Conservation (phyloP, 2,888 invertebrate species). For the Spilosoma lubricipeda region DNA sequence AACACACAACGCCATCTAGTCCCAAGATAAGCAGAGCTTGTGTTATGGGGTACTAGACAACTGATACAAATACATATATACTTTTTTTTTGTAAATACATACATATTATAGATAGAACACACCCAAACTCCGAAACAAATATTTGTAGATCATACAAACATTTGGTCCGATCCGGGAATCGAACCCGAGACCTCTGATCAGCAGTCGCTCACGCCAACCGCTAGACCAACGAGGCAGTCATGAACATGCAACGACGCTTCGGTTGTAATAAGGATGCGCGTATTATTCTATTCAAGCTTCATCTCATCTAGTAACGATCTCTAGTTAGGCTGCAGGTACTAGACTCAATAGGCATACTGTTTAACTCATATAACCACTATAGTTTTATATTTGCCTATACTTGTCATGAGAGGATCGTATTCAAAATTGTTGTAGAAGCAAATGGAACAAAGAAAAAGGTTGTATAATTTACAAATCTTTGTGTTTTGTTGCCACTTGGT, state of each 20-base stretch:
- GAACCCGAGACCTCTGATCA: too few relatives aligned
- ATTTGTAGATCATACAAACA: too few relatives aligned
- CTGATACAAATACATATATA: too few relatives aligned
- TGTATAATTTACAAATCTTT: not conserved
- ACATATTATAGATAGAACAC: too few relatives aligned
- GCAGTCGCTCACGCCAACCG: too few relatives aligned
- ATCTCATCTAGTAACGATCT: constrained; percentile 76
- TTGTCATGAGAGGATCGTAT: not conserved
- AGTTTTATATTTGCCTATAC: not conserved
- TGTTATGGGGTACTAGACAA: too few relatives aligned
- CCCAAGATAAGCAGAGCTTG: too few relatives aligned
- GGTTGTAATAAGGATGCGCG: constrained; percentile 88
- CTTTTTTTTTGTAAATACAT: too few relatives aligned
- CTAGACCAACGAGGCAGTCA: too few relatives aligned
- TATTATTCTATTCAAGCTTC: constrained; percentile 88
- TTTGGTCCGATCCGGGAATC: too few relatives aligned
- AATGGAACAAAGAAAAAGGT: not conserved
- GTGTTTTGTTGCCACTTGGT: not conserved
- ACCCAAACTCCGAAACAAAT: too few relatives aligned
- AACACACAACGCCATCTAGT: too few relatives aligned
- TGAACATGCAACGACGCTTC: constrained; percentile 32
- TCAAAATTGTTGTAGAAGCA: not conserved
- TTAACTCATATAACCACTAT: not conserved
- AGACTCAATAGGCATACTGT: constrained; percentile 31
- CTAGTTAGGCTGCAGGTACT: constrained; percentile 34